phyloP scores from a whole-genome alignment of 1,140 invertebrate genomes.

The Gonioctena quinquepunctata region DNA sequence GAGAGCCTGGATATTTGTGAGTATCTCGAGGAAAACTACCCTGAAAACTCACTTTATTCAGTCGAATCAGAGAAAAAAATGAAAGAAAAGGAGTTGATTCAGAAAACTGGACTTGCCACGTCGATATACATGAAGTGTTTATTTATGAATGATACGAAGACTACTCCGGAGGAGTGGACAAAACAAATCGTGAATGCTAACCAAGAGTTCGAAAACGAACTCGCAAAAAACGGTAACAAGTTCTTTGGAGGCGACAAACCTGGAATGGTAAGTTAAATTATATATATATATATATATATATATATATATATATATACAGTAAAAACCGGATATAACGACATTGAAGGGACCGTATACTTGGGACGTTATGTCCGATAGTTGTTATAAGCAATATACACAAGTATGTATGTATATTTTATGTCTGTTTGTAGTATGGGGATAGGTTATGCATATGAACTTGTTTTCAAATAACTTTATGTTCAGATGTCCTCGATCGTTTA shows the following conservation, averaged over 20 bases:
- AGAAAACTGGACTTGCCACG: constrained; percentile 61
- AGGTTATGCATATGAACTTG: no score
- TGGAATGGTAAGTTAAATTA: constrained; percentile 72
- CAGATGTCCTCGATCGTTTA: no score
- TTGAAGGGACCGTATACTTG: no score
- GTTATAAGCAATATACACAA: no score
- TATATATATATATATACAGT: no score
- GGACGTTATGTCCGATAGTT: no score
- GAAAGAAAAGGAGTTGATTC: constrained; percentile 76
- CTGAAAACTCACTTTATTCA: constrained; percentile 68
- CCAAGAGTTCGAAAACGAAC: constrained; percentile 69
- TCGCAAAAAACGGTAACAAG: constrained; percentile 63
- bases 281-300: no score
- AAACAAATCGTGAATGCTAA: constrained; percentile 58
- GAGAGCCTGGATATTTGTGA: constrained; percentile 84
- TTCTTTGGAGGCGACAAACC: constrained; percentile 73
- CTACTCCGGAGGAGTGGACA: constrained; percentile 40
- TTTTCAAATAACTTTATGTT: no score
- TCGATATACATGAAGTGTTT: constrained; percentile 23
- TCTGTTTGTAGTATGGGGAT: no score
- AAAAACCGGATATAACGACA: no score
- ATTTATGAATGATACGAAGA: constrained; percentile 37
- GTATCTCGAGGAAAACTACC: constrained; percentile 83
- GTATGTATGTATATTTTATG: no score
- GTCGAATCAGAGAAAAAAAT: constrained; percentile 74